Conservation (phyloP, 2,888 invertebrate genomes). For the Parnassius glacialis region DNA sequence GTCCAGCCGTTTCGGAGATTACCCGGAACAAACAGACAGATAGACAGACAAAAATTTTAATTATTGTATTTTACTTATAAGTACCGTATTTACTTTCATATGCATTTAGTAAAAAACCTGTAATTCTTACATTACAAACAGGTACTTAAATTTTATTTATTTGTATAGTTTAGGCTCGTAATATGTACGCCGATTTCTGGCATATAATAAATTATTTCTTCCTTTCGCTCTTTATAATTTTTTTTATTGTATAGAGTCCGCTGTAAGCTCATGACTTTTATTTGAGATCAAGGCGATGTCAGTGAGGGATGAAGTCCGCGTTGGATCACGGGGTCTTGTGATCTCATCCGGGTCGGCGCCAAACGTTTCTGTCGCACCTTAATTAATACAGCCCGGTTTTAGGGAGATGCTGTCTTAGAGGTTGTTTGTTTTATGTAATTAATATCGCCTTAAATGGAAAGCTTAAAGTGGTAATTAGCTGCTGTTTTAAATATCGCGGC, state of each 20-base stretch:
- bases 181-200: no score
- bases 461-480: slow-evolving; percentile 20
- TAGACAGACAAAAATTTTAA: no score
- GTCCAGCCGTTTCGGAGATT: no score
- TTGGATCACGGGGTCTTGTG: slow-evolving; percentile 40
- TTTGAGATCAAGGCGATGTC: slow-evolving; percentile 33
- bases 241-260: neutral
- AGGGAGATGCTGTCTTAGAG: slow-evolving; percentile 17
- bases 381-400: slow-evolving; percentile 33
- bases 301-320: slow-evolving; percentile 46
- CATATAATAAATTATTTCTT: no score
- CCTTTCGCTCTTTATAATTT: no score
- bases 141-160: no score
- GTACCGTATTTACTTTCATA: no score
- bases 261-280: slow-evolving; percentile 27
- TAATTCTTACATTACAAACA: no score
- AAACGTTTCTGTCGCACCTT: slow-evolving; percentile 36
- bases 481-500: slow-evolving; percentile 1
- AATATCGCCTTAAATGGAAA: slow-evolving; percentile 17
- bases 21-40: no score
- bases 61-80: no score
- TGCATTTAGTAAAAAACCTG: no score
- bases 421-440: slow-evolving; percentile 26
- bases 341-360: slow-evolving; percentile 25
- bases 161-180: no score